These are phyloP conservation scores for Nebria ingens DNA, from an alignment of 1,140 invertebrate genomes.

Conservation along the genomic window DNA sequence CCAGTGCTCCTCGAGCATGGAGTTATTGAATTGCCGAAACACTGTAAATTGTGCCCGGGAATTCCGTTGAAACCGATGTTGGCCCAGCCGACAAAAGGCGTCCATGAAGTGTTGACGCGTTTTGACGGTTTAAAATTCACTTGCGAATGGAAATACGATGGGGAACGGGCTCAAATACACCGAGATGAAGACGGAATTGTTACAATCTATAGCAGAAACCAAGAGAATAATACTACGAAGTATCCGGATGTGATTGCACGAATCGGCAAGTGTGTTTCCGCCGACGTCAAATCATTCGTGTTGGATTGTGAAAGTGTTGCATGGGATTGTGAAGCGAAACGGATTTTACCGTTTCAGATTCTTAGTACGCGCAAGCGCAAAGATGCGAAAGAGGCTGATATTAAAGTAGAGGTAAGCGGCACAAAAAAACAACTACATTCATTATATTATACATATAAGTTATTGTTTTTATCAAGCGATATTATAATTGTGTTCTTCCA, in stretches of 20 bases:
- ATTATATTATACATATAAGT: too few relatives aligned
- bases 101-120: constrained; percentile 78
- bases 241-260: constrained; percentile 92
- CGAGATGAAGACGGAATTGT: constrained; percentile 55
- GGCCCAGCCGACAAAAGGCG: constrained; percentile 93
- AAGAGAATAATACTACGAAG: constrained; percentile 96
- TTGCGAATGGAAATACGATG: constrained; percentile 99
- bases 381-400: constrained; percentile 78
- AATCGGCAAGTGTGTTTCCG: constrained; percentile 48
- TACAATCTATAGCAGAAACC: constrained; percentile 90
- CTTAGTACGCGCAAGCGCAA: constrained; percentile 94
- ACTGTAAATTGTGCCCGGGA: constrained; percentile 85
- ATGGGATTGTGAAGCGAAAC: constrained; percentile 81
- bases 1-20: constrained; percentile 71
- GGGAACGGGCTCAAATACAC: constrained; percentile 94
- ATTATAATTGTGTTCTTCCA: background rate
- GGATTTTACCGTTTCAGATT: constrained; percentile 95
- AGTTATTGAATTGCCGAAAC: constrained; percentile 61
- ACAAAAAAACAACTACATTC: too few relatives aligned
- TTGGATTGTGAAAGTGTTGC: constrained; percentile 96
- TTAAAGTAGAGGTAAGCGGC: constrained; percentile 91
- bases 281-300: constrained; percentile 71
- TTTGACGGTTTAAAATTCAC: constrained; percentile 92
- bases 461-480: background rate
- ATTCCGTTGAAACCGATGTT: constrained; percentile 98